A percentile compares a stretch with the other conserved stretches of the same genome.
phyloP scores from a whole-genome alignment of 2,797 vertebrate genomes.

The Gymnopithys bicolor region DNA sequence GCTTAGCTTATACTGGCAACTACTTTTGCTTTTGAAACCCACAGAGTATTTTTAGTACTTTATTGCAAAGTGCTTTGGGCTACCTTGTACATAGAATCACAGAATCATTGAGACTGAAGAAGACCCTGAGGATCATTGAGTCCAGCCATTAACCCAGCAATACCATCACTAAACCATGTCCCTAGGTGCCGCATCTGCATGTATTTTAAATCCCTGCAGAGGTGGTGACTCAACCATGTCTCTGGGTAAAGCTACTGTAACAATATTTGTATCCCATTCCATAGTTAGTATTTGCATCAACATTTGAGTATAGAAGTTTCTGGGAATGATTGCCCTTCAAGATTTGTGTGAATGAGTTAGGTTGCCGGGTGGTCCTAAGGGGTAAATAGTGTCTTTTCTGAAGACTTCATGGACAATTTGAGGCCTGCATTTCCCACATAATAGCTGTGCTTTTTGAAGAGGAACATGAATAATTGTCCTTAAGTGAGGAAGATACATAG shows the following conservation, averaged over 20 bases:
- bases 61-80: background rate
- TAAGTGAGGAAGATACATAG: background rate
- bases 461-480: background rate
- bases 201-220: background rate
- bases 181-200: fast-evolving
- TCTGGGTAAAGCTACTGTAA: background rate
- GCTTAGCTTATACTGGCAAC: background rate
- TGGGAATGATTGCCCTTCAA: background rate
- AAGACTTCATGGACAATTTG: background rate
- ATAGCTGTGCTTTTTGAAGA: background rate
- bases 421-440: background rate
- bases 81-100: background rate
- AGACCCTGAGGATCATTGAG: background rate
- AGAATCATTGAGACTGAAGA: background rate
- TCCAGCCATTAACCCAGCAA: background rate
- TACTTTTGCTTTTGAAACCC: background rate
- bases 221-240: background rate
- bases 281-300: background rate
- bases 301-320: background rate
- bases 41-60: background rate
- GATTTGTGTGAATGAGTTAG: background rate
- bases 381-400: background rate
- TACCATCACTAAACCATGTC: background rate
- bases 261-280: background rate
- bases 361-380: background rate